Base-by-base conservation (phyloP, 2,888 invertebrate species). In the Masnerella sp. region DNA sequence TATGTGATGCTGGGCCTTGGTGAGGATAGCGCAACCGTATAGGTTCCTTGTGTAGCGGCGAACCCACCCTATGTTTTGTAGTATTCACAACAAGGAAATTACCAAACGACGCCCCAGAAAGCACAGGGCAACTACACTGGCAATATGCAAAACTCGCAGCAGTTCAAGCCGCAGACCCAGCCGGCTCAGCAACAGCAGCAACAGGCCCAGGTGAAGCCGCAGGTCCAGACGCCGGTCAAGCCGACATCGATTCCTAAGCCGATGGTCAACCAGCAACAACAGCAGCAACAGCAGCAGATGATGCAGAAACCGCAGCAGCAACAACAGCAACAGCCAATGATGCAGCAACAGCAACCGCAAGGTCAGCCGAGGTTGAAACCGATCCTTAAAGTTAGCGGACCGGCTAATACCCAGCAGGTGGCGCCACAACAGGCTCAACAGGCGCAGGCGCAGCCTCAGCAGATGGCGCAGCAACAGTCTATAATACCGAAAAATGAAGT, bases 21-120 rank as follows among this genome's bases (percentile, higher is more conserved):
- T 86, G 84, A 70, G 86, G 82, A 84, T 84, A 82, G 85, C 85
- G 85, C 87, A 85, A 84, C 87, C 87, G 87, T 87, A 82, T 84
- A 86, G 85, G 87, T 87, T 87, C 86, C 85, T 87, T 87, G 87
- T 87, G 85, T 87, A 87, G 87, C 86, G 84, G 86, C 85, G 85
- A 40, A 83, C 87, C 87, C 87, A 84, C 85, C 87, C 87, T 87
- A 77, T 86, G 80, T 84, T 86, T 87, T 74, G n/a, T 85, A 87
- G 87, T 86, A 82, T 81, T 79, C 81, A 64, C 83, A 83, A 70
- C 86, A 82, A 80, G 84, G 82, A 65, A 82, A 80, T 79, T 85
- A 82, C 72, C 82, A 79, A 69, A 68, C 79, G 34, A 62, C 65
- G 17, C 76, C 49, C 3, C 75, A 58, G 64, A 82, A 83, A 56